phyloP scores from a whole-genome alignment of 2,113 vertebrate species.

The human (Homo sapiens) region GRCh38 chr7:137457001-137457500 shows the following conservation, averaged over 20 bases:
- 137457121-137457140: conserved; percentile 32
- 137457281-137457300: conserved; percentile 56
- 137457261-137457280: conserved; percentile 36
- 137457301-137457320: conserved; percentile 60
- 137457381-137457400: not conserved
- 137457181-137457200: not conserved
- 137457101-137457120: not conserved
- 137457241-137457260: conserved; percentile 38
- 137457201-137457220: conserved; percentile 63
- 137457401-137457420: not conserved
- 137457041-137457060: not conserved
- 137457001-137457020: not conserved
- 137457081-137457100: not conserved
- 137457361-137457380: not conserved
- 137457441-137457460: not conserved
- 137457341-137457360: conserved; percentile 43
- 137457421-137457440: not conserved
- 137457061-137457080: not conserved
- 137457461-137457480: not conserved
- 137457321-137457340: conserved; percentile 50
- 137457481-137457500: not conserved
- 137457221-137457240: not conserved
- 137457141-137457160: conserved; percentile 30
- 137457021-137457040: not conserved
- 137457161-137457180: not conserved